Conservation (phyloP, 2,888 invertebrate species). For the Leucophenga montana region DNA sequence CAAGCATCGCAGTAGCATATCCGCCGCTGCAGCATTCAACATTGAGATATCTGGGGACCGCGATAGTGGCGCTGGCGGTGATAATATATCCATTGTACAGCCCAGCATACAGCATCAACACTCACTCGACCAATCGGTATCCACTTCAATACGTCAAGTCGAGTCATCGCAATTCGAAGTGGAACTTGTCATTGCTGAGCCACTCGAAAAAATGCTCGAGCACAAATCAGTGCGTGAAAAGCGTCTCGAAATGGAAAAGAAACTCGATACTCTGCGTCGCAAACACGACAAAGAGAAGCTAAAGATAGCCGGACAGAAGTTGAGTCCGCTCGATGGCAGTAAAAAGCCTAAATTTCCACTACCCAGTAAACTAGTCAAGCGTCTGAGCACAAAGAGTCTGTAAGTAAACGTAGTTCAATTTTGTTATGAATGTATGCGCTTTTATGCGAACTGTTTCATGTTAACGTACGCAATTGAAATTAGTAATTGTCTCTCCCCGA, state of each 20-base stretch:
- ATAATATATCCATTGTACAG: slow-evolving; percentile 47
- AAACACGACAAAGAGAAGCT: slow-evolving; percentile 86
- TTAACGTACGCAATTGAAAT: slow-evolving; percentile 59
- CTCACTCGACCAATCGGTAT: slow-evolving; percentile 70
- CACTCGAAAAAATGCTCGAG: slow-evolving; percentile 85
- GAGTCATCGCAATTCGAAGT: slow-evolving; percentile 70
- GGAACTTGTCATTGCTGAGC: slow-evolving; percentile 79
- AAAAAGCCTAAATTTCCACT: slow-evolving; percentile 83
- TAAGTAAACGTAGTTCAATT: slow-evolving; percentile 73
- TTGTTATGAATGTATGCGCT: slow-evolving; percentile 41
- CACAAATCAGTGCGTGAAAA: slow-evolving; percentile 89
- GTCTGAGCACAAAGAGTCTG: slow-evolving; percentile 86
- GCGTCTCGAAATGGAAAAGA: slow-evolving; percentile 87
- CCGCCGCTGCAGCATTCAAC: slow-evolving; percentile 62
- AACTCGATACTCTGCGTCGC: slow-evolving; percentile 85
- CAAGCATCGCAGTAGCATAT: slow-evolving; percentile 73
- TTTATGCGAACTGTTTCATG: neutral
- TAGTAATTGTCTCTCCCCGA: slow-evolving; percentile 69
- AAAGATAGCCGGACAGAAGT: slow-evolving; percentile 76
- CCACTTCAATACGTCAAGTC: slow-evolving; percentile 67
- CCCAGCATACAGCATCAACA: slow-evolving; percentile 71
- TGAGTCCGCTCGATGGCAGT: slow-evolving; percentile 76
- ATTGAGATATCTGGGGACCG: slow-evolving; percentile 62
- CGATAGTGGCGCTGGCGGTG: slow-evolving; percentile 52
- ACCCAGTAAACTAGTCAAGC: slow-evolving; percentile 82